A percentile compares a stretch with the other conserved stretches of the same genome.
Evolutionary conservation across 2,888 invertebrate species (phyloP).

Genomic region (Ernsta delagoae): DNA sequence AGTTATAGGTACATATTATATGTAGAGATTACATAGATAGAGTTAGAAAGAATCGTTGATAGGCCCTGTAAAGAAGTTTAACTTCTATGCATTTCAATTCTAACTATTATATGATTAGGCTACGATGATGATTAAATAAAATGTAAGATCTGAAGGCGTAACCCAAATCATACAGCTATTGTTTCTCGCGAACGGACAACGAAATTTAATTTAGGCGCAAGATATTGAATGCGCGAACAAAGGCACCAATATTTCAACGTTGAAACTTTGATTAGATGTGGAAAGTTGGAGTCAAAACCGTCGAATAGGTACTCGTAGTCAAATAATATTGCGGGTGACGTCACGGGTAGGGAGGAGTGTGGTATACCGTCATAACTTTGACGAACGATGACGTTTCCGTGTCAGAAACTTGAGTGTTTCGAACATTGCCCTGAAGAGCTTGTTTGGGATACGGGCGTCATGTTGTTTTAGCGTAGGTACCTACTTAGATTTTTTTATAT

Average conservation of each 20-base stretch:
- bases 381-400: constrained; percentile 69
- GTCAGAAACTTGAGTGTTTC: constrained; percentile 61
- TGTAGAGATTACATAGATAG: no score
- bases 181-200: constrained; percentile 19
- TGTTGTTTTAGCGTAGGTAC: not conserved
- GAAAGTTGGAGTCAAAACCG: constrained; percentile 48
- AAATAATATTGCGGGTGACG: constrained; percentile 55
- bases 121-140: no score
- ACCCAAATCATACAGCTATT: constrained; percentile 25
- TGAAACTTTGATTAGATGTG: constrained; percentile 54
- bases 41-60: not conserved
- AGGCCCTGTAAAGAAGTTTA: not conserved
- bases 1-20: no score
- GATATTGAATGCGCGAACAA: constrained; percentile 34
- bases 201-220: constrained; percentile 35
- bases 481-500: no score
- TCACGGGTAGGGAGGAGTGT: constrained; percentile 53
- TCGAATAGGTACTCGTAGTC: constrained; percentile 39
- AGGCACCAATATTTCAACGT: constrained; percentile 46
- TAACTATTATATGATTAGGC: no score
- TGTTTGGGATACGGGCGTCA: not conserved
- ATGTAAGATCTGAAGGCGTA: constrained; percentile 14
- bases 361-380: constrained; percentile 71
- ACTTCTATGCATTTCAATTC: no score
- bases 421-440: constrained; percentile 47